These are phyloP conservation scores for Crypturellus undulatus DNA, from an alignment of 2,113 vertebrate genomes.

Conservation along the genomic window DNA sequence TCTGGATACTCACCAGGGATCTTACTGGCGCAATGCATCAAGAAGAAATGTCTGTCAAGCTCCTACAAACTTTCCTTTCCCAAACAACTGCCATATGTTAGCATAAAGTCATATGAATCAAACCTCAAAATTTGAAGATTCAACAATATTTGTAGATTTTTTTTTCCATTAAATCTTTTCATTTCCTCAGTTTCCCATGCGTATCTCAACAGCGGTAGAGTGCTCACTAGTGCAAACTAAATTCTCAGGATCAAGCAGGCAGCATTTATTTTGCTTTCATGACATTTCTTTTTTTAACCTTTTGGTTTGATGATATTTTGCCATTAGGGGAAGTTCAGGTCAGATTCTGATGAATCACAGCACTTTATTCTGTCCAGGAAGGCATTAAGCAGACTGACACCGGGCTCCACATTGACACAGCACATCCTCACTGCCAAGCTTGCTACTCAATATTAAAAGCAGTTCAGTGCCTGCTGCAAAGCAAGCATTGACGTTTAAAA, in stretches of 20 bases:
- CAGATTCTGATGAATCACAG: background rate
- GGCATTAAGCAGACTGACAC: background rate
- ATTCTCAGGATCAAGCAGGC: background rate
- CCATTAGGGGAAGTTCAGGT: background rate
- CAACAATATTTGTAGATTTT: background rate
- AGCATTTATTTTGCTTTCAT: background rate
- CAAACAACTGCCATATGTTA: conserved; percentile 56
- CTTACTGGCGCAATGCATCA: conserved; percentile 54
- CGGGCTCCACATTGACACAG: rapidly evolving
- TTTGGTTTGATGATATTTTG: background rate
- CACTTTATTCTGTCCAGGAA: background rate
- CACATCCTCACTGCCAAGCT: background rate
- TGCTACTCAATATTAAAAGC: background rate
- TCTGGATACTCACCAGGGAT: conserved; percentile 55
- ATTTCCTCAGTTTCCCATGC: background rate
- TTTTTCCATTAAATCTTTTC: background rate
- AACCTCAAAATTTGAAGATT: background rate
- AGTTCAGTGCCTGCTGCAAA: background rate
- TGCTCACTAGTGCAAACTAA: background rate
- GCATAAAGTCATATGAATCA: conserved; percentile 18
- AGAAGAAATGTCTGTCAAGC: conserved; percentile 61
- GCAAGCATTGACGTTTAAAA: background rate
- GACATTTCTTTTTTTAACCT: background rate
- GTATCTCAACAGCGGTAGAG: background rate
- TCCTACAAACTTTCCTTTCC: conserved; percentile 57